These are phyloP conservation scores for Sepioteuthis lessoniana DNA, from an alignment of 2,888 invertebrate species.

Conservation along the genomic window DNA sequence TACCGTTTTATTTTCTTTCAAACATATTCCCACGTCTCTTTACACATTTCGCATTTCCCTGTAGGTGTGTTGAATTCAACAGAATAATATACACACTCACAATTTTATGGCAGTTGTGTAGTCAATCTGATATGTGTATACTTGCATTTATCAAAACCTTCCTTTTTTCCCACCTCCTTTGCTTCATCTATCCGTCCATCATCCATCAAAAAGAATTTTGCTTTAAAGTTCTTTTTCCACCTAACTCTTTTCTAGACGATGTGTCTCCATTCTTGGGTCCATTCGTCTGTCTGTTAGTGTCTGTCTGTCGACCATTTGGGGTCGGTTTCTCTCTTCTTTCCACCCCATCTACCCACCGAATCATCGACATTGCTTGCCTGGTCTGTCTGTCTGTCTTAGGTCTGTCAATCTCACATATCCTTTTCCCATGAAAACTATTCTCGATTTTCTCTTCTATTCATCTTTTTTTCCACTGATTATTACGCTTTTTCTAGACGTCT, in stretches of 20 bases:
- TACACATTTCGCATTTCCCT: too few relatives aligned
- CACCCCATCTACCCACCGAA: background rate
- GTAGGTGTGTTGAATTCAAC: too few relatives aligned
- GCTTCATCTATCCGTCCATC: background rate
- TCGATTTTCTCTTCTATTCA: background rate
- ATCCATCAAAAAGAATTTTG: slow-evolving; percentile 14
- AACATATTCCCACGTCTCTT: too few relatives aligned
- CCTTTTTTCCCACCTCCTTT: background rate
- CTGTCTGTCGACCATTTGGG: background rate
- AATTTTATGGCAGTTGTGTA: too few relatives aligned
- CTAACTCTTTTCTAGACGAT: background rate
- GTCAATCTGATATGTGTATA: too few relatives aligned
- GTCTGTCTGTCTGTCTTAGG: background rate
- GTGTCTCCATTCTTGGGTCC: slow-evolving; percentile 10
- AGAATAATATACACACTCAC: too few relatives aligned
- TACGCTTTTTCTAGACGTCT: background rate
- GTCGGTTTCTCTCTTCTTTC: slow-evolving; percentile 2
- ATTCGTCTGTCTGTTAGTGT: background rate
- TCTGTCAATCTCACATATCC: slow-evolving; percentile 40
- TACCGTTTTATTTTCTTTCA: too few relatives aligned
- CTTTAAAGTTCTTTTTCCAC: background rate
- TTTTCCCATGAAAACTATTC: background rate
- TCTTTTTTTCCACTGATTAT: slow-evolving; percentile 23
- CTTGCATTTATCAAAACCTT: background rate
- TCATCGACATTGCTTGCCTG: background rate